Base-by-base conservation (phyloP, 2,888 invertebrate genomes). In the Galerucella pusilla region DNA sequence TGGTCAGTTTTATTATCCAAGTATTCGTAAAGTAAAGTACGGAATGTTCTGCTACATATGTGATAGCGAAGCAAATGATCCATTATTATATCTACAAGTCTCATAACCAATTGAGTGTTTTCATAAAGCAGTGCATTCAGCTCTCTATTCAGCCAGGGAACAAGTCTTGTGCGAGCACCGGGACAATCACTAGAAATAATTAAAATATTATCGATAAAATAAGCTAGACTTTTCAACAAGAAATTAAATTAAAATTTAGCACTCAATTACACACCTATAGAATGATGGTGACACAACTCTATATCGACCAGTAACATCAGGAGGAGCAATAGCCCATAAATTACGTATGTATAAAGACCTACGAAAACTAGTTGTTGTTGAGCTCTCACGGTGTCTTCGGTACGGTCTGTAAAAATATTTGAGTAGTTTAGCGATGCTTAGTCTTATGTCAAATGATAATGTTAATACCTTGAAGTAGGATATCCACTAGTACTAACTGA, bases 101-200 rank as follows among this genome's bases (percentile, higher is more conserved):
- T 91, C 64, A 92, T 90, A 72, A 93, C 91, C 82, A 92, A 91
- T 16, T 91, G 91, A 2, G 90, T 87, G 83, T 92, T 91, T 79
- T 91, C 91, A 78, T 91, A 90, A 35, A 96, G 87, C 68, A 97
- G 89, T 75, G 93, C 95, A 81, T 92, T 91, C 45, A 98, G 89
- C 87, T 98, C 97, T 78, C 98, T 90, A 86, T 94, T 94, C 46
- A 98, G 89, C 96, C 97, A 98, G 1, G 95, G 95, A 77, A 95
- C 92, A 71, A 98, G 89, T 1, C 97, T 92, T 85, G 94, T 93
- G 78, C 93, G 90, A 85, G 95, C 94, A 14, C 94, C 92, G 73
- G 94, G 94, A 88, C 97, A 93, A 84, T 91, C 90, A 87, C 95
- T 94, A 85, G 5, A 59, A 57, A 68, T 76, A 75, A 68, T 20